Conservation (phyloP, 2,113 vertebrate genomes). For the Polyodon spathula region DNA sequence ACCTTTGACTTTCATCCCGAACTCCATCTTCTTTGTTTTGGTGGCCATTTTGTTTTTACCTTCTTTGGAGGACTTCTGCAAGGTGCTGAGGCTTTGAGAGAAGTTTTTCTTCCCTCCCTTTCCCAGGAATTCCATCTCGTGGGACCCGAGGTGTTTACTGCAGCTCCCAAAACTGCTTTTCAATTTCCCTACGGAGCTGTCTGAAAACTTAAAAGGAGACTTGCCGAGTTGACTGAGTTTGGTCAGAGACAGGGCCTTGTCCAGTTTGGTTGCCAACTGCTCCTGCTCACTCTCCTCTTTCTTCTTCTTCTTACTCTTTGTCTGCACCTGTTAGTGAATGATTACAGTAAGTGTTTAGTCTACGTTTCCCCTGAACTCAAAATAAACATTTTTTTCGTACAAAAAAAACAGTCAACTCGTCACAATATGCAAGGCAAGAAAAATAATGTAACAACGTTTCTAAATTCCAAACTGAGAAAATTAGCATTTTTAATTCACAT, state of each 20-base stretch:
- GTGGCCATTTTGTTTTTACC: constrained; percentile 73
- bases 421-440: no score
- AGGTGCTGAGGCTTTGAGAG: constrained; percentile 59
- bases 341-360: not conserved
- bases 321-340: constrained; percentile 48
- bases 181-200: constrained; percentile 49
- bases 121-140: constrained; percentile 49
- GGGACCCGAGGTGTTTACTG: constrained; percentile 45
- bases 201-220: constrained; percentile 65
- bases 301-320: constrained; percentile 68
- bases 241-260: constrained; percentile 84
- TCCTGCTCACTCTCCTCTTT: constrained; percentile 72
- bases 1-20: constrained; percentile 69
- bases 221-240: constrained; percentile 70
- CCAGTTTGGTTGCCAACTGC: constrained; percentile 83
- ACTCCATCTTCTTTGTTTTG: constrained; percentile 70
- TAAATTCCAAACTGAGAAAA: no score
- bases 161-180: constrained; percentile 46
- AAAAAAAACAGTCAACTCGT: no score
- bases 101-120: constrained; percentile 60
- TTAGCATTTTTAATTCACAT: no score
- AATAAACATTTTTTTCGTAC: no score
- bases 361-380: no score
- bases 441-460: no score
- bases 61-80: constrained; percentile 62